Evolutionary conservation across 2,797 vertebrate genomes (phyloP).

Genomic region (Aulostomus chinensis): DNA sequence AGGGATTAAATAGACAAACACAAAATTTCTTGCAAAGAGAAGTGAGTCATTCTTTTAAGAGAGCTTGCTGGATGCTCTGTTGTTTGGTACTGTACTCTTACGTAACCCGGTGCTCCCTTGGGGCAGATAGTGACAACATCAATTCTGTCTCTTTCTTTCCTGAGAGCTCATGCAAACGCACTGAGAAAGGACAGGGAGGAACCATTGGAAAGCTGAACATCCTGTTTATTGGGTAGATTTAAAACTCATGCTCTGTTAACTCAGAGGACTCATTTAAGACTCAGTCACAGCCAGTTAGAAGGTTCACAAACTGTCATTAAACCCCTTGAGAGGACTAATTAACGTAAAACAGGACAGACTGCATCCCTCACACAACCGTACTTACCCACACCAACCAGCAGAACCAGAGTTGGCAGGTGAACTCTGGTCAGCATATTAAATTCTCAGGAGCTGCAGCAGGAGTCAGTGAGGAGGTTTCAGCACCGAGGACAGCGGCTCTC

Average conservation of each 20-base stretch:
- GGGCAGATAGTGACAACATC: constrained; percentile 65
- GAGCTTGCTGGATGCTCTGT: constrained; percentile 20
- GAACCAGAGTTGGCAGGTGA: constrained; percentile 52
- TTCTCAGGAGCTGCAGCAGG: constrained; percentile 14
- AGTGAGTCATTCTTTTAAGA: constrained; percentile 7
- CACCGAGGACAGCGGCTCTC: constrained; percentile 75
- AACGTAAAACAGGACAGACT: neutral
- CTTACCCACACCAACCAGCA: constrained; percentile 75
- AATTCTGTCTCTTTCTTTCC: constrained; percentile 32
- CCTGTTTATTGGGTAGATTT: constrained; percentile 10
- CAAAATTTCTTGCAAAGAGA: constrained; percentile 7
- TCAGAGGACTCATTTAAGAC: too few species aligned
- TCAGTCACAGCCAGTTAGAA: constrained; percentile 20
- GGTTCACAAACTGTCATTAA: constrained; percentile 1
- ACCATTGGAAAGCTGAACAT: neutral
- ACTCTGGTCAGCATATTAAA: constrained; percentile 68
- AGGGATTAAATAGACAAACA: constrained; percentile 8
- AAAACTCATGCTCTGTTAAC: too few species aligned
- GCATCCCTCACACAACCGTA: constrained; percentile 14
- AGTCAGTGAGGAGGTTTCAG: constrained; percentile 51
- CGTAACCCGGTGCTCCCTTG: constrained; percentile 49
- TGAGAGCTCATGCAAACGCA: constrained; percentile 26
- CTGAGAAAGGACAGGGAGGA: constrained; percentile 6
- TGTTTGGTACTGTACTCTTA: constrained; percentile 59
- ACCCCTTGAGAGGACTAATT: too few species aligned